Evolutionary conservation across 2,797 vertebrate genomes (phyloP).

Genomic region (Leucoraja ocellata): DNA sequence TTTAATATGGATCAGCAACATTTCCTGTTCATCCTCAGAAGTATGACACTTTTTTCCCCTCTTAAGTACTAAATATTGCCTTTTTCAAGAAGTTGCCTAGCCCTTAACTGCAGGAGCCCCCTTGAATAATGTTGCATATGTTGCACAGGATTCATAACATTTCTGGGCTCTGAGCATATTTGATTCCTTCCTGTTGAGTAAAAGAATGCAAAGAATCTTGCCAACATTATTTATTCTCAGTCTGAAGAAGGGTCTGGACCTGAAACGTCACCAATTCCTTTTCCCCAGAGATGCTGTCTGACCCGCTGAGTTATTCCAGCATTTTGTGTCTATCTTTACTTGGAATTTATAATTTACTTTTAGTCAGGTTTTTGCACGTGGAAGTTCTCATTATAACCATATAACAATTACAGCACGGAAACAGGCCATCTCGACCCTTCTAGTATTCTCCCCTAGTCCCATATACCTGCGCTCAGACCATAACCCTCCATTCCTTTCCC

Average conservation of each 20-base stretch:
- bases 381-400: not conserved
- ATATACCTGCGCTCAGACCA: too few species aligned
- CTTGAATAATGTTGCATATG: not conserved
- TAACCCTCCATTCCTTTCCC: too few species aligned
- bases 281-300: too few species aligned
- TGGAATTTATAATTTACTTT: not conserved
- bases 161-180: not conserved
- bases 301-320: too few species aligned
- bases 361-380: not conserved
- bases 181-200: not conserved
- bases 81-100: not conserved
- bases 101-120: not conserved
- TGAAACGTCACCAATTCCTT: too few species aligned
- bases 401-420: too few species aligned
- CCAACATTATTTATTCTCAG: not conserved
- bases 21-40: not conserved
- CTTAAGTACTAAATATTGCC: not conserved
- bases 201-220: not conserved
- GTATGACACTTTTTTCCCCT: not conserved
- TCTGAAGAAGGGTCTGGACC: too few species aligned
- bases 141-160: not conserved
- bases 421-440: too few species aligned
- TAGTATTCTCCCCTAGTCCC: too few species aligned
- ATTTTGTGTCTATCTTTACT: too few species aligned
- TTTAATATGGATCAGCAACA: not conserved